Base-by-base conservation (phyloP, 2,113 vertebrate genomes). In the Rhadina sibilatrix region DNA sequence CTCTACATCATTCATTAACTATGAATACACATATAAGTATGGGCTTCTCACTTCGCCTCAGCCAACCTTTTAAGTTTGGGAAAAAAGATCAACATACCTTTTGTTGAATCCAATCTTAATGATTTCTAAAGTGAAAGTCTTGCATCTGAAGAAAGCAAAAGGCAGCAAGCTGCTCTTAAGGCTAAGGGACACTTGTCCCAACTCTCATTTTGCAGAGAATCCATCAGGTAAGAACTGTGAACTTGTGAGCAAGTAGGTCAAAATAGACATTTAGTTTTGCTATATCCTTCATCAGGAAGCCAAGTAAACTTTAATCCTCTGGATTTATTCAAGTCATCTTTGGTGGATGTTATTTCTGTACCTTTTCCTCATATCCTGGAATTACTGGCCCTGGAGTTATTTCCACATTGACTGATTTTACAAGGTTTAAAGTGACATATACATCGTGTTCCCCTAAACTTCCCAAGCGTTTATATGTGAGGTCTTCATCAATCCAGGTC, bases 41-140 rank as follows among this genome's bases (percentile, higher is more conserved):
- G 76, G 87, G 83, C 61, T 94, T 87, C 84, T 84, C 59, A 72
- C 78, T 81, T 60, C 0, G 8, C 37, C 68, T 90, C 78, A 90
- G 77, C 44, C 91, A 94, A 40, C 68, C 97, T 94, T 96, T 97
- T 91, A 96, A 93, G 93, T 90, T 95, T 57, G 97, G 94, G 96
- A 98, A 97, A 98, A 98, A 97, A 97, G 94, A 97, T 88, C 89
- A 85, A 98, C 98, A 70, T 98, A 98, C 98, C 98, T 98, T 98
- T 98, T 94, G 97, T 97, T 94, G 98, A 97, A 97, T 95, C 92
- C 96, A 97, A 98, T 97, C 79, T 94, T 96, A 98, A 92, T 93
- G 97, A 94, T 96, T 97, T 98, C 92, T 96, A 98, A 97, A 96
- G 92, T 96, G 88, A 95, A 95, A 97, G 92, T 97, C 98, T 97